A percentile compares a stretch with the other conserved stretches of the same genome.
Evolutionary conservation across 2,113 vertebrate genomes (phyloP).

Genomic region (Chionodraco myersi): DNA sequence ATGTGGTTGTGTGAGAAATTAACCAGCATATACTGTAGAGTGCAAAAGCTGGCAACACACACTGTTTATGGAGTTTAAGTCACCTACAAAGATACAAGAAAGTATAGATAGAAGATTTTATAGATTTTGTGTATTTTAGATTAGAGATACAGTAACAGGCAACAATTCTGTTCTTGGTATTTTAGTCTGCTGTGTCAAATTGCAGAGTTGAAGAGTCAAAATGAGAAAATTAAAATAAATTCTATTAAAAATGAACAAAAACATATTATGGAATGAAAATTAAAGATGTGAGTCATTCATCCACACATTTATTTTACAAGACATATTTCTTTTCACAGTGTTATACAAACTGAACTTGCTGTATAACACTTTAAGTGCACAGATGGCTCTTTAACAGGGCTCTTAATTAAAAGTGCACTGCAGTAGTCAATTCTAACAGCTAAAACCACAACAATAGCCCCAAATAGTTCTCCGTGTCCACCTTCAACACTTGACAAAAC

Average conservation of each 20-base stretch:
- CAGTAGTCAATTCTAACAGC: neutral
- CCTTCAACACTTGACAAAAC: neutral
- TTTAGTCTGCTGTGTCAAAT: neutral
- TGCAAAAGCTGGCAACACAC: slow-evolving; percentile 1
- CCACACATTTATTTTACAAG: slow-evolving; percentile 5
- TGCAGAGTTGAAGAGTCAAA: no score
- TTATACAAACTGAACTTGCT: slow-evolving; percentile 1
- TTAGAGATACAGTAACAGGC: neutral
- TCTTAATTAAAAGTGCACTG: neutral
- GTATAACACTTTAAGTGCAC: neutral
- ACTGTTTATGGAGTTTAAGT: slow-evolving; percentile 16
- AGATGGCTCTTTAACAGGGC: neutral
- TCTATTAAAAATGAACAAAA: slow-evolving; percentile 2
- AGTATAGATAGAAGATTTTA: neutral
- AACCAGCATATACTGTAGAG: neutral
- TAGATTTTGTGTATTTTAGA: neutral
- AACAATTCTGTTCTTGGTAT: neutral
- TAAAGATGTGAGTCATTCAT: neutral
- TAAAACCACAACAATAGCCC: neutral
- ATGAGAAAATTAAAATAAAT: neutral
- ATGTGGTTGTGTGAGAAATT: neutral
- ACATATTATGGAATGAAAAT: neutral
- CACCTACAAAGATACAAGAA: neutral
- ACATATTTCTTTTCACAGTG: slow-evolving; percentile 9
- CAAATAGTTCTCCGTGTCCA: neutral